Conservation (phyloP, 2,888 invertebrate species). For the Rambutsinella grinnellia region DNA sequence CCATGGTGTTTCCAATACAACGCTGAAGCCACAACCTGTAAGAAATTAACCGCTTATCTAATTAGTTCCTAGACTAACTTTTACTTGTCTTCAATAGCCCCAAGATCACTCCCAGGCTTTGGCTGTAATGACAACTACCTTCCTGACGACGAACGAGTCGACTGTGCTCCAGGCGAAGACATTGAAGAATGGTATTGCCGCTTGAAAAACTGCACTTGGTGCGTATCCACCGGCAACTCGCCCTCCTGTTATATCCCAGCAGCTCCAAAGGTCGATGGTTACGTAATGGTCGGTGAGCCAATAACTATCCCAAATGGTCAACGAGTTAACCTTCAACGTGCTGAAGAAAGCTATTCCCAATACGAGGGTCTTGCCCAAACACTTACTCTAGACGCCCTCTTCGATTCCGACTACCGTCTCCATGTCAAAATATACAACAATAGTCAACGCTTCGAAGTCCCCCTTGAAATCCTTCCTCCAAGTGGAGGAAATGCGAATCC, state of each 20-base stretch:
- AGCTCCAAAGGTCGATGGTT: conserved; percentile 21
- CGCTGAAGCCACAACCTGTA: not conserved
- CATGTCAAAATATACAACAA: conserved; percentile 58
- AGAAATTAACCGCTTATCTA: too few species aligned
- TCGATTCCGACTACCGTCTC: conserved; percentile 58
- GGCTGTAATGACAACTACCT: conserved; percentile 41
- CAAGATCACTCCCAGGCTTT: too few species aligned
- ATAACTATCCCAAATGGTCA: conserved; percentile 50
- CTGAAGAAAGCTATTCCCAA: conserved; percentile 8
- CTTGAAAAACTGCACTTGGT: conserved; percentile 38
- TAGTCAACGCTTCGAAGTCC: conserved; percentile 56
- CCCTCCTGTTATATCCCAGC: conserved; percentile 46
- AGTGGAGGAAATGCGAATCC: conserved; percentile 36
- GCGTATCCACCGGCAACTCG: not conserved
- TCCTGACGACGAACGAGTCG: conserved; percentile 38
- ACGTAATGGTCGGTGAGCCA: conserved; percentile 52
- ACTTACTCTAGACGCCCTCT: conserved; percentile 49
- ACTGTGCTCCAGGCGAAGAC: conserved; percentile 30
- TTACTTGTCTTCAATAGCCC: too few species aligned
- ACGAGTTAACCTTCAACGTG: conserved; percentile 30
- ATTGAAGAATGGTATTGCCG: conserved; percentile 27
- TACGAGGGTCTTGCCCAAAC: conserved; percentile 50
- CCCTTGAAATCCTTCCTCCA: conserved; percentile 47
- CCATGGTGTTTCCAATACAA: conserved; percentile 18
- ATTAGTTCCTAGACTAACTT: too few species aligned